These are phyloP conservation scores for Hystrix cristata DNA, from an alignment of 2,113 vertebrate species.

Conservation along the genomic window DNA sequence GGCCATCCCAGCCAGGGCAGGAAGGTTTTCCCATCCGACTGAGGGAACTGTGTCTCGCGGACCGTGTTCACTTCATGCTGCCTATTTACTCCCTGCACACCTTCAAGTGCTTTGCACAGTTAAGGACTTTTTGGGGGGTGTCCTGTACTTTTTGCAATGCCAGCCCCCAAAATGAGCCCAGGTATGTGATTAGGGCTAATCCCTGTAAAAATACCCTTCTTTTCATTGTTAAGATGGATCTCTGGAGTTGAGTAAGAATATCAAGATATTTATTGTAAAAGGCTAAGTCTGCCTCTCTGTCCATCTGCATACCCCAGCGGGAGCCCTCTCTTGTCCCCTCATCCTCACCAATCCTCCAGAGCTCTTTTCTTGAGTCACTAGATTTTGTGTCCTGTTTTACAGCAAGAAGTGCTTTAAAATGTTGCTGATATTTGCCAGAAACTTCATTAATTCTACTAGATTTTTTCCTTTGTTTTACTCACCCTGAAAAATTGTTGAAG, in stretches of 20 bases:
- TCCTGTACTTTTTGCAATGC: not conserved
- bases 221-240: not conserved
- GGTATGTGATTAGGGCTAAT: not conserved
- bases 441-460: not conserved
- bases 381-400: not conserved
- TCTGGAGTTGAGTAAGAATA: not conserved
- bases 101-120: not conserved
- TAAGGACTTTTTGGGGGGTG: not conserved
- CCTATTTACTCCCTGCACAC: not conserved
- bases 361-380: not conserved
- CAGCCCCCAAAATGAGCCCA: not conserved
- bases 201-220: not conserved
- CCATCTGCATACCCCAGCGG: not conserved
- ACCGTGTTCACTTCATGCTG: not conserved
- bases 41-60: not conserved
- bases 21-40: not conserved
- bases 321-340: fast-evolving
- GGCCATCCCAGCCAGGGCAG: fast-evolving
- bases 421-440: not conserved
- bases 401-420: not conserved
- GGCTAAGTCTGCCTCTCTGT: not conserved
- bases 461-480: not conserved
- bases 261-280: not conserved
- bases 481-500: not conserved
- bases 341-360: not conserved